phyloP scores from a whole-genome alignment of 1,140 invertebrate species.

The Drosophila bocki region DNA sequence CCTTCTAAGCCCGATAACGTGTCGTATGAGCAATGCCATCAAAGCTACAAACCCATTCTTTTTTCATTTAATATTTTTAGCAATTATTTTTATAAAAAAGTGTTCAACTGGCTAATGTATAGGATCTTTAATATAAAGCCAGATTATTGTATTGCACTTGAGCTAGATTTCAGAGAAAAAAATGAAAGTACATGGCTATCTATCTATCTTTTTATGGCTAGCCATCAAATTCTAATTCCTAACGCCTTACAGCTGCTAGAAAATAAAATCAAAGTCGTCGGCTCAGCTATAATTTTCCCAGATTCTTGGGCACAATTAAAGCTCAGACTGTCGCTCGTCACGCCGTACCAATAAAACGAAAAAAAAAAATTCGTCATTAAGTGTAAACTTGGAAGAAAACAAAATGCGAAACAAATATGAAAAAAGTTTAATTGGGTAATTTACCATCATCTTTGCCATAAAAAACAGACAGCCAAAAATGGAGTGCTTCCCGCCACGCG shows the following conservation, averaged over 20 bases:
- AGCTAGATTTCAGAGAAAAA: background rate
- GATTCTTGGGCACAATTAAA: slow-evolving; percentile 67
- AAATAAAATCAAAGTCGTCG: slow-evolving; percentile 27
- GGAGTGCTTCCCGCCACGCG: slow-evolving; percentile 7
- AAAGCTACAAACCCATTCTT: too few relatives aligned
- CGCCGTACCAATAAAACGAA: slow-evolving; percentile 51
- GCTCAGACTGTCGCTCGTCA: slow-evolving; percentile 22
- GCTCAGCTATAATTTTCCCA: slow-evolving; percentile 19
- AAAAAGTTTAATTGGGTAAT: slow-evolving; percentile 79
- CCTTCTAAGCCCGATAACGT: background rate
- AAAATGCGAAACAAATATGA: slow-evolving; percentile 62
- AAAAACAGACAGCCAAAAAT: slow-evolving; percentile 52
- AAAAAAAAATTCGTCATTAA: slow-evolving; percentile 55
- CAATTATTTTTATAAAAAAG: too few relatives aligned
- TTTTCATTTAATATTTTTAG: too few relatives aligned
- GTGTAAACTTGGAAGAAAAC: slow-evolving; percentile 63
- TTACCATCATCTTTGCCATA: slow-evolving; percentile 74
- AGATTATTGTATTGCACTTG: background rate
- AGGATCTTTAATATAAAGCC: too few relatives aligned
- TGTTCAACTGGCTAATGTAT: too few relatives aligned
- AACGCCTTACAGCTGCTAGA: slow-evolving; percentile 1
- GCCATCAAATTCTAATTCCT: slow-evolving; percentile 14
- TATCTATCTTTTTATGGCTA: background rate
- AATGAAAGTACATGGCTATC: background rate
- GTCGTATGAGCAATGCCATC: slow-evolving; percentile 22